phyloP scores from a whole-genome alignment of 2,888 invertebrate genomes.

The Chloromyia formosa region DNA sequence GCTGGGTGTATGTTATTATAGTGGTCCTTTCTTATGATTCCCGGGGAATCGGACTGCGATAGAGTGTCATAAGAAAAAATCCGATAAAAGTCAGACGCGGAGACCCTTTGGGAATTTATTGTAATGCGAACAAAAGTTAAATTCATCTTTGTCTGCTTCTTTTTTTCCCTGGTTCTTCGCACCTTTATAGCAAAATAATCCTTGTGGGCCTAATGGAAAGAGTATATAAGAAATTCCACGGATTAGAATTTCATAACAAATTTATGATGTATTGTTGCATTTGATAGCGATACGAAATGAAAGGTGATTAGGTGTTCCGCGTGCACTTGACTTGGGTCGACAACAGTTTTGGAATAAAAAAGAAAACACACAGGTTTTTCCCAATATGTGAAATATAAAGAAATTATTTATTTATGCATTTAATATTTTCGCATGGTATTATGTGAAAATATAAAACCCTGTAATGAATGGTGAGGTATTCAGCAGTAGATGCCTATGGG shows the following conservation, averaged over 20 bases:
- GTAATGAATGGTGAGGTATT: too few relatives aligned
- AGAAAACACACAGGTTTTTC: too few relatives aligned
- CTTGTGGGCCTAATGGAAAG: conserved; percentile 17
- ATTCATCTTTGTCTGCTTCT: conserved; percentile 44
- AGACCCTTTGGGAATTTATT: conserved; percentile 43
- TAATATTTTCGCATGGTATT: too few relatives aligned
- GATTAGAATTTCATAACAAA: conserved; percentile 48
- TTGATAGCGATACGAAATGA: not conserved
- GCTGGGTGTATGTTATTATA: conserved; percentile 21
- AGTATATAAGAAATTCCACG: conserved; percentile 28
- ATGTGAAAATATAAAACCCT: too few relatives aligned
- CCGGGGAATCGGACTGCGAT: not conserved
- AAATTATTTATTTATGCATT: too few relatives aligned
- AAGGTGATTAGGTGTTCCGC: conserved; percentile 21
- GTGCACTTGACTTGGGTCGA: conserved; percentile 6
- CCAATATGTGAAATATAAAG: too few relatives aligned
- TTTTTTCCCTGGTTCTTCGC: not conserved
- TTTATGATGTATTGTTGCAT: conserved; percentile 45
- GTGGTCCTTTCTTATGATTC: conserved; percentile 25
- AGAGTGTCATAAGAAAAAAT: conserved; percentile 7
- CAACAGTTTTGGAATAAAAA: too few relatives aligned
- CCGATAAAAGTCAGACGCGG: conserved; percentile 44
- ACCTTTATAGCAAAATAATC: conserved; percentile 43
- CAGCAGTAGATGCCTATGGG: too few relatives aligned
- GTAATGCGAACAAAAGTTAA: conserved; percentile 46